A percentile compares a stretch with the other conserved stretches of the same genome.
These are phyloP conservation scores for Hirudo medicinalis DNA, from an alignment of 1,140 invertebrate genomes.

Conservation along the genomic window DNA sequence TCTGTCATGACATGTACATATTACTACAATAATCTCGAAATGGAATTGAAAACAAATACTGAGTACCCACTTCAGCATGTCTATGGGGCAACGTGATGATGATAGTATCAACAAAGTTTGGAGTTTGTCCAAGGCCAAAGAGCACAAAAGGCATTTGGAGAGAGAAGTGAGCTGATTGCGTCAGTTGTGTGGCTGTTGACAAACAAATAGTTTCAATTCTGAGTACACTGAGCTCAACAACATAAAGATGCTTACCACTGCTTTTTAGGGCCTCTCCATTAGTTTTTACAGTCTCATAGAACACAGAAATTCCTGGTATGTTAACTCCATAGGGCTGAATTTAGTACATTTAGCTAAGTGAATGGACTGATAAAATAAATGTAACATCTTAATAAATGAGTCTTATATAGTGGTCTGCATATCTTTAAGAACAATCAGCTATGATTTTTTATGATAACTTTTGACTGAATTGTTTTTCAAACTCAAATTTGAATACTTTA, in stretches of 20 bases:
- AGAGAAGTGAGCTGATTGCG: slow-evolving; percentile 79
- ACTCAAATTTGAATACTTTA: too few species aligned
- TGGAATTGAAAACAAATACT: not conserved
- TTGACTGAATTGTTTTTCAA: too few species aligned
- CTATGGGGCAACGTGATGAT: slow-evolving; percentile 58
- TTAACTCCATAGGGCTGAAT: slow-evolving; percentile 65
- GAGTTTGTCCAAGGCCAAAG: slow-evolving; percentile 86
- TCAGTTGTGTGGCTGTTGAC: slow-evolving; percentile 60
- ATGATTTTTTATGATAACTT: too few species aligned
- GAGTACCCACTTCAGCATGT: not conserved
- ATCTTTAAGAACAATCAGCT: too few species aligned
- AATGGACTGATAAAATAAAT: not conserved
- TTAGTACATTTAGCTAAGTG: not conserved
- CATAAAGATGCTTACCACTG: slow-evolving; percentile 37
- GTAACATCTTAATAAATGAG: not conserved
- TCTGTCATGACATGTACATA: slow-evolving; percentile 20
- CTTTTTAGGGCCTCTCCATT: slow-evolving; percentile 29
- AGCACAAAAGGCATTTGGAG: slow-evolving; percentile 83
- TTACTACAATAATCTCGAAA: not conserved
- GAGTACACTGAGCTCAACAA: not conserved
- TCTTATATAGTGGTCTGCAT: too few species aligned
- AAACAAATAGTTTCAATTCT: not conserved
- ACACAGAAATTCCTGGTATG: slow-evolving; percentile 70
- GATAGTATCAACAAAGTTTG: slow-evolving; percentile 88
- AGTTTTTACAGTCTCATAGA: slow-evolving; percentile 57